A percentile compares a stretch with the other conserved stretches of the same genome.
phyloP scores from a whole-genome alignment of 1,140 invertebrate species.

The Lepidostoma basale region DNA sequence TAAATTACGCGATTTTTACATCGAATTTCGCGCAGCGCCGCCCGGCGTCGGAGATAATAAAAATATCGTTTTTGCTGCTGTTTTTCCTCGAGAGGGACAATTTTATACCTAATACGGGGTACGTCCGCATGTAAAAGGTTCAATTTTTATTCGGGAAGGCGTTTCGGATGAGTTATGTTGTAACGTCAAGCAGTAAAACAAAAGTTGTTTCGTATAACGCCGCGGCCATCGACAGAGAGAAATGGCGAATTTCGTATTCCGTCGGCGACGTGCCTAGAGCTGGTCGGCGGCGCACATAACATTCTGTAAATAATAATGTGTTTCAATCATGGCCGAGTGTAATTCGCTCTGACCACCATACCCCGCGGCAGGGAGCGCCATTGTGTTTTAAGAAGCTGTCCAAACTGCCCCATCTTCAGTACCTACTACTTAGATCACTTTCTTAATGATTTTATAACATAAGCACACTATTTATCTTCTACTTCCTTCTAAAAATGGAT shows the following conservation, averaged over 20 bases:
- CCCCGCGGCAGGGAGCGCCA: too few species aligned
- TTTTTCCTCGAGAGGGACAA: not conserved
- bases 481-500: too few species aligned
- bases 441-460: too few species aligned
- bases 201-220: constrained; percentile 3
- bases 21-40: too few species aligned
- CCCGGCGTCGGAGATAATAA: not conserved
- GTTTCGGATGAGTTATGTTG: constrained; percentile 4
- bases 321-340: constrained; percentile 4
- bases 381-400: too few species aligned
- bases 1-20: not conserved
- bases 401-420: too few species aligned
- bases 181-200: constrained; percentile 16
- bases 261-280: not conserved
- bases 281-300: not conserved
- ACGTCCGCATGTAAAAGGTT: not conserved
- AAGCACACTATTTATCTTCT: too few species aligned
- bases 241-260: not conserved
- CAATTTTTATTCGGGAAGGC: constrained; percentile 19
- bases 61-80: not conserved
- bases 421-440: too few species aligned
- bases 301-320: constrained; percentile 10
- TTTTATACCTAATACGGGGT: constrained; percentile 16
- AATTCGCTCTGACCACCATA: not conserved
- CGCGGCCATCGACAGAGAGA: not conserved